Percentiles rank a stretch among this genome's conserved stretches.
Conservation (phyloP, 2,888 invertebrate species). For the Nudaria mundana region DNA sequence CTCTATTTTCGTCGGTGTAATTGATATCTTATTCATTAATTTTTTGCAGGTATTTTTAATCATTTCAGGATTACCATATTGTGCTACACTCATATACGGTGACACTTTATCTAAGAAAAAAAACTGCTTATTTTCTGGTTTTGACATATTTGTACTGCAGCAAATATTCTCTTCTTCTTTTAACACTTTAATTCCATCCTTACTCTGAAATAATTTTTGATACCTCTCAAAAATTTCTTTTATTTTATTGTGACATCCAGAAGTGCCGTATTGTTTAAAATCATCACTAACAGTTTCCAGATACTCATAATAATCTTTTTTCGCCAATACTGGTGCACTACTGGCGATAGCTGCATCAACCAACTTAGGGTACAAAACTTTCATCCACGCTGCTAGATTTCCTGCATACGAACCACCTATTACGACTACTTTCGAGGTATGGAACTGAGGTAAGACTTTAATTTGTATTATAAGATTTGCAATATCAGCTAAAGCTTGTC, state of each 20-base stretch:
- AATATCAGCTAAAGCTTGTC: constrained; percentile 65
- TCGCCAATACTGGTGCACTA: constrained; percentile 67
- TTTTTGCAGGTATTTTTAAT: constrained; percentile 46
- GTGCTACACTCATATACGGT: constrained; percentile 49
- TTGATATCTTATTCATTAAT: constrained; percentile 23
- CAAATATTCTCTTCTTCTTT: constrained; percentile 64
- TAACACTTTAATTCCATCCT: constrained; percentile 48
- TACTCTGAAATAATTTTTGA: constrained; percentile 45
- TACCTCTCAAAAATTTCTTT: constrained; percentile 46
- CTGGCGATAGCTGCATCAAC: constrained; percentile 66
- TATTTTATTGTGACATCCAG: constrained; percentile 50
- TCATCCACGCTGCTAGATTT: constrained; percentile 70
- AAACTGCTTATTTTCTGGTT: constrained; percentile 50
- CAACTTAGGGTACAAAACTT: constrained; percentile 55
- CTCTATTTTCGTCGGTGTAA: constrained; percentile 32
- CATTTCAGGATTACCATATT: constrained; percentile 48
- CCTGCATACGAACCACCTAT: constrained; percentile 69
- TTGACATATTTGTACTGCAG: constrained; percentile 47
- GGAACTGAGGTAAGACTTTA: constrained; percentile 42
- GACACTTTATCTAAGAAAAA: constrained; percentile 51
- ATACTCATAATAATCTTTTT: constrained; percentile 64
- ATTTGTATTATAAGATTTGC: constrained; percentile 47
- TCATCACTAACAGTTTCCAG: constrained; percentile 60
- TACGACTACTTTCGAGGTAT: constrained; percentile 58
- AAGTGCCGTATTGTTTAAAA: constrained; percentile 55